Evolutionary conservation across 53 echinoderm and acorn worm genomes (phyloP), one percentile per base, ranked within the genome.

Genomic region (Pentamera pediparva): DNA sequence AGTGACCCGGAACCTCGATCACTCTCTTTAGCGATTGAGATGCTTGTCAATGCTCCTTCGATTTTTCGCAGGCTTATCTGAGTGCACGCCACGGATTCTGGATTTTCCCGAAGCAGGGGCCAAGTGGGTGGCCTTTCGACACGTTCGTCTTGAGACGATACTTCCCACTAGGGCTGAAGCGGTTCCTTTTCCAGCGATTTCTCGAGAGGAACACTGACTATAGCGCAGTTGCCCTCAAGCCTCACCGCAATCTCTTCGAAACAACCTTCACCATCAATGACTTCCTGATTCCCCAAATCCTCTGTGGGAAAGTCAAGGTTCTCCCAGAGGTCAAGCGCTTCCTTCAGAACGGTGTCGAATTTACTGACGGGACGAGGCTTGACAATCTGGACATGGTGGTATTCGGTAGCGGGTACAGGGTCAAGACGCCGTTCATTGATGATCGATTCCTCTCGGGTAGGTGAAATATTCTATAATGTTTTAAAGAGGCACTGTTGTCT

Each of bases 41-140:
- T n/a, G n/a, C n/a, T n/a, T n/a, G n/a, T n/a, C n/a, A n/a, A n/a
- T n/a, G n/a, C n/a, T n/a, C n/a, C n/a, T n/a, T n/a, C n/a, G n/a
- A n/a, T n/a, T n/a, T 54, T 54, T 18, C 28, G 11, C 39, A 89
- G 90, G 71, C 71, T 0, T 87, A 84, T 64, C 52, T 93, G 34
- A 86, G 84, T 32, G 83, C 83, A 82, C 83, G 90, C 10, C 70
- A 79, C 27, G 90, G 90, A 0, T 69, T 78, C 22, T 90, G 90
- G 90, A 72, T 90, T 20, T 32, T 90, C 37, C 45, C 79, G 5
- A 43, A 82, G 19, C 49, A 61, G 19, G 86, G 79, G 12, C 76
- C 60, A 10, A 64, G 79, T 7, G 83, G 83, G 0, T 62, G 74
- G 38, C 87, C 87, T 5, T 56, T 50, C 17, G 90, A 90, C 19